Percentiles rank a stretch among this genome's conserved stretches.
Evolutionary conservation across 2,113 vertebrate genomes (phyloP).

Genomic region (Talpa occidentalis): DNA sequence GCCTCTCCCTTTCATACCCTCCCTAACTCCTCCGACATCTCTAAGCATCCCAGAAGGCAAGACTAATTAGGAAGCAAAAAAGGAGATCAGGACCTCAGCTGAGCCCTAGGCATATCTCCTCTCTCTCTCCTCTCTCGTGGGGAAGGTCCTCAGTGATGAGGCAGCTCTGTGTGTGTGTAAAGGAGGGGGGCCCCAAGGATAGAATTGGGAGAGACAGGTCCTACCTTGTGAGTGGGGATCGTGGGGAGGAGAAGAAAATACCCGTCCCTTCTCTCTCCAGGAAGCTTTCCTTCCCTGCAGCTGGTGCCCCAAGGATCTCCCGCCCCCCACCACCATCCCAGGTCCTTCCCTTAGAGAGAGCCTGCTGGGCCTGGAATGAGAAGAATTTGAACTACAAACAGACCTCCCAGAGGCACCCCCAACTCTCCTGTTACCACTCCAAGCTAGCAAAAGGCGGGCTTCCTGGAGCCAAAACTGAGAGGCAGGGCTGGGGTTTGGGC

Average conservation of each 20-base stretch:
- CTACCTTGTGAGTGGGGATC: neutral
- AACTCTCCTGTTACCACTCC: constrained; percentile 39
- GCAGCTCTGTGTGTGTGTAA: neutral
- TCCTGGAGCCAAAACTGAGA: constrained; percentile 30
- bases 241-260: neutral
- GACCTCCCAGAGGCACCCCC: constrained; percentile 70
- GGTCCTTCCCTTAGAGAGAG: constrained; percentile 70
- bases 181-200: neutral
- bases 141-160: neutral
- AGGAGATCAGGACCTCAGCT: neutral
- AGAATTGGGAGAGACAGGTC: neutral
- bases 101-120: neutral
- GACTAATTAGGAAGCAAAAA: neutral
- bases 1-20: neutral
- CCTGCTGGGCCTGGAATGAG: constrained; percentile 78
- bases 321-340: neutral
- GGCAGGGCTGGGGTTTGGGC: neutral
- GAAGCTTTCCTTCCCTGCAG: constrained; percentile 65
- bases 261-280: constrained; percentile 33
- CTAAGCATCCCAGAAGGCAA: neutral
- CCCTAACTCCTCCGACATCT: neutral
- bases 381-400: constrained; percentile 80
- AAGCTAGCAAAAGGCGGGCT: constrained; percentile 50
- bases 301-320: constrained; percentile 52
- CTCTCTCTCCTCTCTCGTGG: no score